Evolutionary conservation across 1,140 invertebrate genomes (phyloP), one percentile per base, ranked within the genome.

Genomic region (Cydia fagiglandana): DNA sequence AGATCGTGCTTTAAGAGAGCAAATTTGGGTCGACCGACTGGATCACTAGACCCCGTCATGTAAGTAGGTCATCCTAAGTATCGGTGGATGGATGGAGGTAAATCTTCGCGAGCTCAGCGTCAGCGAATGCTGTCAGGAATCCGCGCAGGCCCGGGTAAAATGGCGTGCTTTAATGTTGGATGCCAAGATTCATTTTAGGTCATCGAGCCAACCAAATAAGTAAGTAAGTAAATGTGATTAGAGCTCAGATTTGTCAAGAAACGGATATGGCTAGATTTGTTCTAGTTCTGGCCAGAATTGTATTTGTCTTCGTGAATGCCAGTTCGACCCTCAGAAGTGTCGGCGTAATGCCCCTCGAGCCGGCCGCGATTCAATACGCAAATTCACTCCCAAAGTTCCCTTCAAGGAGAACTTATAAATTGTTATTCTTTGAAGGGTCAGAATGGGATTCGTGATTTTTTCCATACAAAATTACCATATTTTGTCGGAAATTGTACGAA

Each of bases 291-390:
- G 56, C 12, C 4, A 53, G n/a, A 24, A 24, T 20, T 20, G 56
- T 53, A 53, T 7, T n/a, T 61, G 1, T 20, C 9, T 61, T 61
- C 2, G 56, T n/a, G 56, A 61, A 61, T 61, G 1, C 2, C 56
- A 56, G 17, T 10, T 9, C 86, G 84, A 84, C 47, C 77, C 78
- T 79, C 86, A 88, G 88, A 84, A 86, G 84, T 90, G 89, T 86
- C 84, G 87, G 83, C 87, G 89, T 90, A 90, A 91, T 91, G 88
- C 84, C 87, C 86, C 88, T 87, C 85, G 85, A 83, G 86, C 81
- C 82, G 83, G 83, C 81, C 85, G 78, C 84, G 75, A 87, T 88
- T 91, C 83, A 89, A 91, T 89, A 82, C 84, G 75, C 85, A 90
- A 91, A 91, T 90, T 90, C 86, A 87, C 84, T 91, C 80, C 86